Evolutionary conservation across 2,888 invertebrate genomes (phyloP), one percentile per base, ranked within the genome.

Genomic region (Selenia dentaria): DNA sequence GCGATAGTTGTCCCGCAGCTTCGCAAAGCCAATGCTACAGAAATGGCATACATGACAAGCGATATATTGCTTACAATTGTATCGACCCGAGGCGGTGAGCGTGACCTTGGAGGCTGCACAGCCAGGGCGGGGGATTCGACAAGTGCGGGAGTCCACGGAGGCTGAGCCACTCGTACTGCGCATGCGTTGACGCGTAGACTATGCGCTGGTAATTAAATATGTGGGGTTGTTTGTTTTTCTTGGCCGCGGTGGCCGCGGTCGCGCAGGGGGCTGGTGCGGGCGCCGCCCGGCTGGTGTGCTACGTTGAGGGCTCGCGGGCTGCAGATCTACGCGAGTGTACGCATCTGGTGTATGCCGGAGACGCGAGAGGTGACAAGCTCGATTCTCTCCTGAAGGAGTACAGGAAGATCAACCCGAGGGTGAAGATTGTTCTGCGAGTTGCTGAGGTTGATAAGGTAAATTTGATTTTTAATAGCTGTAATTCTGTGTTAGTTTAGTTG

Each of bases 371-470:
- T 53, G 85, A 88, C 3, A 83, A 87, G 49, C 79, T 91, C 37
- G 87, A 86, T 16, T 62, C 64, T 14, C 41, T 89, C 26, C 62
- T 90, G 58, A 92, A 92, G 69, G 86, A 83, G 53, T 85, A 92
- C 59, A 85, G 85, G 64, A 88, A 88, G 54, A 76, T 73, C 48
- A 85, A 88, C 51, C 89, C 91, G 14, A 79, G 86, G 43, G 74
- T 91, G 58, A 93, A 93, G 77, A 83, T 93, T 55, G 74, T 93
- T 52, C 68, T 93, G 52, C 89, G 91, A 46, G 90, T 92, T 37
- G 79, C 83, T 55, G 92, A 92, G 51, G 85, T 82, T 51, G 92
- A 93, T 69, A 92, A 93, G 92, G 93, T 93, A 79, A 74, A 82
- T 56, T 22, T 22, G 22, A 4, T 4, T 2, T 16, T 3, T 3